These are phyloP conservation scores for Myrmecophaga tridactyla DNA, from an alignment of 2,113 vertebrate genomes.

Conservation along the genomic window DNA sequence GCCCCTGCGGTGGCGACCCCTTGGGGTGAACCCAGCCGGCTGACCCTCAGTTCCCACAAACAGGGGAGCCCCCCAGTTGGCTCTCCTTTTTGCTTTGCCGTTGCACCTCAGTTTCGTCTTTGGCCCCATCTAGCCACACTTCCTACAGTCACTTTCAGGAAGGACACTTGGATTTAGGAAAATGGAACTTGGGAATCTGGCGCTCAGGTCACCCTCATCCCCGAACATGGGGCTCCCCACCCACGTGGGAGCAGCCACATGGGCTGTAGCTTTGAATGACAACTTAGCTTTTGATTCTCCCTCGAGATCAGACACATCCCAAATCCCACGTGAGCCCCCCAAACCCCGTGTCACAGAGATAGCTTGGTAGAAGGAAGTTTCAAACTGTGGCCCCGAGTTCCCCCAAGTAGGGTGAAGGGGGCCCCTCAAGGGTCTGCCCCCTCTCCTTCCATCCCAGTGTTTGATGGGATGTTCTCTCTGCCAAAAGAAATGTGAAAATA, in stretches of 20 bases:
- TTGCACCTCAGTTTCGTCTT: not conserved
- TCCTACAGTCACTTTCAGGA: not conserved
- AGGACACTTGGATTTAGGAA: not conserved
- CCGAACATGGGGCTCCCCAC: not conserved
- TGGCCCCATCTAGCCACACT: not conserved
- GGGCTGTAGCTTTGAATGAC: not conserved
- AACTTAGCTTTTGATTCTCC: not conserved
- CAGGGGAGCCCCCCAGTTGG: not conserved
- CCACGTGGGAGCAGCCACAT: not conserved
- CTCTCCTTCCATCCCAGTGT: not conserved
- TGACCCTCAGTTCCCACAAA: not conserved
- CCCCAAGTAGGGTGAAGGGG: not conserved
- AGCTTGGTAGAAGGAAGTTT: not conserved
- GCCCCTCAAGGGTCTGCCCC: fast-evolving
- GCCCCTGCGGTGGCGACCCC: too few species aligned
- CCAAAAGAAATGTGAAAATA: not conserved
- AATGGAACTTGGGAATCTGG: not conserved
- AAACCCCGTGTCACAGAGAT: not conserved
- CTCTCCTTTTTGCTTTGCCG: not conserved
- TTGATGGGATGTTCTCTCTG: not conserved
- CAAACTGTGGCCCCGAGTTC: not conserved
- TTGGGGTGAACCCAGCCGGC: not conserved
- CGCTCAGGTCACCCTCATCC: not conserved
- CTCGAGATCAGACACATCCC: not conserved
- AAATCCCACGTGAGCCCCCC: too few species aligned